Base-by-base conservation (phyloP, 2,113 vertebrate genomes). In the Thymallus thymallus region DNA sequence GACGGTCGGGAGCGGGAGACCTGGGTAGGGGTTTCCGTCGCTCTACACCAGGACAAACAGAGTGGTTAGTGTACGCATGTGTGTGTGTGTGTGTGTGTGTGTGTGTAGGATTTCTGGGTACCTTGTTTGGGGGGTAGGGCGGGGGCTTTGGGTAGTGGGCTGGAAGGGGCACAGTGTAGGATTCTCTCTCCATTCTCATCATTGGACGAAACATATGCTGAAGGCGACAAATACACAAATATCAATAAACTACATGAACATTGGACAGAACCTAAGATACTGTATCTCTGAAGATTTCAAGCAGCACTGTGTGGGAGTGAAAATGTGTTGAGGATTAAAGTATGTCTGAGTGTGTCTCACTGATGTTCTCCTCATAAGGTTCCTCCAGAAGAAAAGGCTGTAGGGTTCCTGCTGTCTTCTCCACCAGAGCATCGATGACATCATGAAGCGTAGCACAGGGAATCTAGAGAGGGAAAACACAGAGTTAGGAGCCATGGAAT, bases 321-420 rank as follows among this genome's bases (percentile, higher is more conserved):
- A n/a, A 0, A 61, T 72, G 10, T 6, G 30, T 5, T 14, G 55
- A 32, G 35, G 18, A 24, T 16, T 2, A 56, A 26, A n/a, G 41
- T 70, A 22, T 1, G 10, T 14, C 65, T 63, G 56, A 30, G 24
- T 13, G 46, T n/a, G 51, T 22, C 88, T 82, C 76, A 97, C 95
- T 95, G 83, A 96, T 92, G 70, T 93, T 95, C 79, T 95, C 93
- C 78, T 96, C 94, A 3, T 97, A 97, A 22, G 94, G 93, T 66
- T 95, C 92, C 9, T 94, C 93, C 55, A 94, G 80, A 9, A 93
- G 82, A 60, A 97, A 95, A 18, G 95, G 96, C 55, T 93, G 90
- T n/a, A 96, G 88, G 5, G 89, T 89, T 12, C 91, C 92, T 0
- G 93, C 93, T 20, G 94, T 95, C 72, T 90, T 93, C 35, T 91